Conservation (phyloP, 2,113 vertebrate species). For the Nycticryphes semicollaris region DNA sequence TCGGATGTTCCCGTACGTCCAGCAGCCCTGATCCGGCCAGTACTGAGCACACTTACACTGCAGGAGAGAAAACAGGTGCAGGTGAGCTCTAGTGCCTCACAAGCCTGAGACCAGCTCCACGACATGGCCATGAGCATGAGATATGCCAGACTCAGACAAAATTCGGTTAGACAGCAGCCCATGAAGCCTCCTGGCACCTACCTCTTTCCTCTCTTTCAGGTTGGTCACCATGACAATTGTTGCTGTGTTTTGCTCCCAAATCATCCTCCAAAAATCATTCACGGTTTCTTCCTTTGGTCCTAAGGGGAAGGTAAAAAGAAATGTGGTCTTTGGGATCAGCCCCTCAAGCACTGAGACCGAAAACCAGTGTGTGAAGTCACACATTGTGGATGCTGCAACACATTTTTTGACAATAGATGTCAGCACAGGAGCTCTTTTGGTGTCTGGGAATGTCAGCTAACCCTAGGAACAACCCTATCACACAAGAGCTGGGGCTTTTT, state of each 20-base stretch:
- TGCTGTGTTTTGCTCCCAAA: conserved; percentile 98
- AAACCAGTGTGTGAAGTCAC: fast-evolving
- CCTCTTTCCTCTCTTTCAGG: conserved; percentile 97
- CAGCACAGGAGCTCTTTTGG: not conserved
- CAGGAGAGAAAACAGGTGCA: not conserved
- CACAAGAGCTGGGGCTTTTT: not conserved
- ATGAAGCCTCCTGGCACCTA: conserved; percentile 9
- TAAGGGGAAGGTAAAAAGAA: conserved; percentile 47
- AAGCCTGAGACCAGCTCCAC: not conserved
- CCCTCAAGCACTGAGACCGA: fast-evolving
- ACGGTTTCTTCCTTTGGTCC: conserved; percentile 99
- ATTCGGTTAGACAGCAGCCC: not conserved
- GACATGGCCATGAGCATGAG: not conserved
- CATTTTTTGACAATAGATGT: not conserved
- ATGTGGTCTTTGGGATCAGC: not conserved
- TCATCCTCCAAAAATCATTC: conserved; percentile 99
- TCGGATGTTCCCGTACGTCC: conserved; percentile 96
- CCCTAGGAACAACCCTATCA: not conserved
- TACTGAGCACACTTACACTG: conserved; percentile 99
- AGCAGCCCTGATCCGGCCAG: conserved; percentile 99
- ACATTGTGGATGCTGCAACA: fast-evolving
- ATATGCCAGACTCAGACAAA: fast-evolving
- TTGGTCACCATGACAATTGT: conserved; percentile 99
- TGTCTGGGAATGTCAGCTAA: not conserved
- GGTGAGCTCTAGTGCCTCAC: not conserved